Base-by-base conservation (phyloP, 2,888 invertebrate species). In the Phortica okadai region DNA sequence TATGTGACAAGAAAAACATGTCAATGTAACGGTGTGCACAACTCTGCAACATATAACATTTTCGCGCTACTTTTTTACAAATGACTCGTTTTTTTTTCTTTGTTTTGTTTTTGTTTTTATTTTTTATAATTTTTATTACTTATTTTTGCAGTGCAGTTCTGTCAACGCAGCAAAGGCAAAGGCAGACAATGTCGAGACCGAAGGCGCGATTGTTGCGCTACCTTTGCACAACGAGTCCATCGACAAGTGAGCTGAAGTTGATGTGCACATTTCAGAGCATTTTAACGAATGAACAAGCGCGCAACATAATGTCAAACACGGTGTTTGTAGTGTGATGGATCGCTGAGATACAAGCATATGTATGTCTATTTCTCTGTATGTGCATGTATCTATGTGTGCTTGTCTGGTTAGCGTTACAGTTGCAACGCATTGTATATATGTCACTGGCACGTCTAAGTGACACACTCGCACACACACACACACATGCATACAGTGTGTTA, bases 391-490 rank as follows among this genome's bases (percentile, higher is more conserved):
- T 6, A 21, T 59, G n/a, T n/a, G 21, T 62, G 62, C 10, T 10
- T 59, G 59, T 16, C 8, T 62, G 62, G 62, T 16, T 62, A 62
- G 62, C 50, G 50, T 2, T 50, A 14, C 50, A 50, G 33, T 4
- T 33, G 33, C 33, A 33, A 33, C 33, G 33, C 33, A 62, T 62
- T n/a, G 78, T 82, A 88, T 78, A 79, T 89, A 79, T 90, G 90
- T 88, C 89, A 89, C 87, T 88, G 83, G 83, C 82, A 85, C 87
- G 88, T 83, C 87, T 85, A 84, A 89, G 84, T 84, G 83, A 14
- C 56, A 56, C 82, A 33, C 33, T 77, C 84, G 77, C 81, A 33
- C 33, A 33, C 33, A 33, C 33, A 33, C 33, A 33, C 54, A 79
- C 50, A 54, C 33, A 33, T 33, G 33, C 33, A 33, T 5, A 33